Evolutionary conservation across 2,888 invertebrate species (phyloP), one percentile per base, ranked within the genome.

Genomic region (Acanthacorydalis orientalis): DNA sequence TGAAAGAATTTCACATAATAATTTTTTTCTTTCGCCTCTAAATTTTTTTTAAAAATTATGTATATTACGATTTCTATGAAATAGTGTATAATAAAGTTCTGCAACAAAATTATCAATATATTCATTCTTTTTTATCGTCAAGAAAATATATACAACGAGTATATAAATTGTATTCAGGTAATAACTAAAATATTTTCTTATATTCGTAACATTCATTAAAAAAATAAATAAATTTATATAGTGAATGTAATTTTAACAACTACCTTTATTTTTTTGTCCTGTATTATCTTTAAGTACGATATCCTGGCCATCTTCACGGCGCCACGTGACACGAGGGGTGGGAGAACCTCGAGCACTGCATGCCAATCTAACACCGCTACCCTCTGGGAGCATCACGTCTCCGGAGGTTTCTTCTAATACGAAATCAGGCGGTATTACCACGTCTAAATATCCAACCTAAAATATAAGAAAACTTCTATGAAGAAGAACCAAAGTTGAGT

Each of bases 401-500:
- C 89, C 83, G n/a, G 88, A 88, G 31, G 88, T 89, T 60, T 87
- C 87, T 59, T 86, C 86, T 14, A 78, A 62, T 51, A 89, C 76
- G 58, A 93, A 90, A 64, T 91, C 88, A n/a, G 93, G 92, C 33
- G 92, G 89, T 53, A 91, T 80, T 31, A 88, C 85, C 46, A 92
- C 88, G 54, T 88, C 83, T 55, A 92, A 69, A 63, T 76, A 78
- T 32, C 87, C 89, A 68, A 86, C 81, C 90, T 89, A 68, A 9
- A 67, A 68, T 49, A 56, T 12, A 37, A 12, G 10, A 37, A 37
- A 37, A 7, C 7, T 37, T 4, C 23, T 4, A 23, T 23, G 23
- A 23, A 23, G 3, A 23, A 4, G 23, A 23, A 23, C 23, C 6
- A 6, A 23, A 23, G 2, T 23, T 23, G 6, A 23, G 23, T 23